phyloP scores from a whole-genome alignment of 2,797 vertebrate species.

The Hypotaenidia okinawae region DNA sequence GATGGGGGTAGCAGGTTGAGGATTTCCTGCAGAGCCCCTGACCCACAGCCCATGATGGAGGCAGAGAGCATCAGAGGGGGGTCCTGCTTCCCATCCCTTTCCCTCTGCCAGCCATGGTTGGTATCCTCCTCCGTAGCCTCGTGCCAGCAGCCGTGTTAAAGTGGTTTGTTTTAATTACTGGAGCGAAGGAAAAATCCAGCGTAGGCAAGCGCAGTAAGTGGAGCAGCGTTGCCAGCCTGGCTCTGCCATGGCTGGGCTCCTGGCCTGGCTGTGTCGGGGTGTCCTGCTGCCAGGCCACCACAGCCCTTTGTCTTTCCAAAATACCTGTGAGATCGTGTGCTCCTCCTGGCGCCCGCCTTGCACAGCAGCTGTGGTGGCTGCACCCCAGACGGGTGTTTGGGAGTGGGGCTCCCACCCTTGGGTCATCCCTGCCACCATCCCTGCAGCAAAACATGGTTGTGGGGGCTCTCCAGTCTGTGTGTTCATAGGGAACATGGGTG shows the following conservation, averaged over 20 bases:
- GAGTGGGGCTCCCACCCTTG: background rate
- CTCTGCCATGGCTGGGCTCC: background rate
- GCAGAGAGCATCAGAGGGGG: rapidly evolving
- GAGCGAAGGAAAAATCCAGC: slow-evolving; percentile 40
- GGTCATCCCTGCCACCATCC: background rate
- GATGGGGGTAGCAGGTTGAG: background rate
- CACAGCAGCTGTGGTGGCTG: background rate
- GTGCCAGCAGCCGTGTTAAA: background rate
- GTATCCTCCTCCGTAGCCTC: background rate
- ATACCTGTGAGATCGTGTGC: rapidly evolving
- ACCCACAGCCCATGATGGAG: background rate
- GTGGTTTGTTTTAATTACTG: slow-evolving; percentile 40
- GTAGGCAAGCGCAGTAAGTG: background rate
- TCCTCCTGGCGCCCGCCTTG: rapidly evolving
- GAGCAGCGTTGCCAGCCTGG: background rate
- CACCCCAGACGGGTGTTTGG: background rate
- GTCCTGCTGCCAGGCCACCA: rapidly evolving
- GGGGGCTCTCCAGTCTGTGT: rapidly evolving
- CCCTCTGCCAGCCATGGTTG: background rate
- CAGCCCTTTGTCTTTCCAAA: rapidly evolving
- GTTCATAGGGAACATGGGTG: rapidly evolving
- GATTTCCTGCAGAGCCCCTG: background rate
- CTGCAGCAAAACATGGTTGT: rapidly evolving
- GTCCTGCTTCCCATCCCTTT: rapidly evolving
- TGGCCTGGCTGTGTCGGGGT: rapidly evolving